These are phyloP conservation scores for Telenomus remus DNA, from an alignment of 1,140 invertebrate species.

Conservation along the genomic window DNA sequence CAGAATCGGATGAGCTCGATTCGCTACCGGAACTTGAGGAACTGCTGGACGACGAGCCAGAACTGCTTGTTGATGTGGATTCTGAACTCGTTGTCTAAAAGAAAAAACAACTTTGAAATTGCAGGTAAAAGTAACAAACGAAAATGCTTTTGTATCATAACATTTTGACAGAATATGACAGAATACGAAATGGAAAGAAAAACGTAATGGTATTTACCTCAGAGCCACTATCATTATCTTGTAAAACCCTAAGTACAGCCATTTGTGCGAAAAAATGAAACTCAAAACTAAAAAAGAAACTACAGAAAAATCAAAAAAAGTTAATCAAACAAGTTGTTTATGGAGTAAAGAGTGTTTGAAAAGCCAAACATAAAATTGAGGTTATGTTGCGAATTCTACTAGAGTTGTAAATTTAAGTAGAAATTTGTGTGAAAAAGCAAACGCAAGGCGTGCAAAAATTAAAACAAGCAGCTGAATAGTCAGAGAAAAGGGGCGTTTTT, in stretches of 20 bases:
- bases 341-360: too few species aligned
- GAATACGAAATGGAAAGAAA: too few species aligned
- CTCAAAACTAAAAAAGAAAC: not conserved
- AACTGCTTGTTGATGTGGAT: slow-evolving; percentile 80
- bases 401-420: too few species aligned
- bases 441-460: not conserved
- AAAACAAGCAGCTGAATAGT: not conserved
- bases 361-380: too few species aligned
- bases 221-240: not conserved
- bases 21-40: slow-evolving; percentile 82
- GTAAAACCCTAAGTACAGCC: not conserved
- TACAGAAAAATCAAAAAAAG: not conserved
- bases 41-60: slow-evolving; percentile 78
- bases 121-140: too few species aligned
- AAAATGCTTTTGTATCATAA: too few species aligned
- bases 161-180: not conserved
- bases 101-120: slow-evolving; percentile 10
- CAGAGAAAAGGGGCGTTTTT: not conserved
- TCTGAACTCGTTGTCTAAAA: slow-evolving; percentile 78
- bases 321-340: not conserved
- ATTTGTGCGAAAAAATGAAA: not conserved
- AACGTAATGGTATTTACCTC: not conserved
- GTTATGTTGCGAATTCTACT: too few species aligned
- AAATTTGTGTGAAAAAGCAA: not conserved
- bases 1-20: slow-evolving; percentile 82